Conservation (phyloP, 2,888 invertebrate genomes). For the Argyresthia goedartella region DNA sequence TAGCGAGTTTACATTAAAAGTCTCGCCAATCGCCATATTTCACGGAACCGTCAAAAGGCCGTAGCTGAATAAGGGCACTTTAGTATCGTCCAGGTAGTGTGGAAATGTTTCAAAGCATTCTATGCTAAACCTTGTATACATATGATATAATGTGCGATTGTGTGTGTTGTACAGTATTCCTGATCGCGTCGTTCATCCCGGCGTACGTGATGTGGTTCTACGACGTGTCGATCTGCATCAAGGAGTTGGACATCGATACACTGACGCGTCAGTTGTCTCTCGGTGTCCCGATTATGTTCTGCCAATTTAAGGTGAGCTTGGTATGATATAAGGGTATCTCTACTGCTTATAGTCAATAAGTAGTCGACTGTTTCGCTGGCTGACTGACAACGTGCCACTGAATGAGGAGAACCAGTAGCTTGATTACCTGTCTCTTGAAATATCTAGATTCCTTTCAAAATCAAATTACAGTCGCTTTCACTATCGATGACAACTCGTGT, state of each 20-base stretch:
- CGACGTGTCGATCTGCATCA: not conserved
- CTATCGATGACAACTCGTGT: too few relatives aligned
- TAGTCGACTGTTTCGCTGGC: not conserved
- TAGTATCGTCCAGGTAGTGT: too few relatives aligned
- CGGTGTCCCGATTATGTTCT: constrained; percentile 6
- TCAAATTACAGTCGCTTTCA: too few relatives aligned
- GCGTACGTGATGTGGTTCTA: constrained; percentile 6
- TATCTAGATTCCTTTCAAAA: too few relatives aligned
- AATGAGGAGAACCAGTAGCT: not conserved
- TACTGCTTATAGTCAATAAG: not conserved
- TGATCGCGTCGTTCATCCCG: not conserved
- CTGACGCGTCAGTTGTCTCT: constrained; percentile 4
- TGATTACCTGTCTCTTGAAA: not conserved
- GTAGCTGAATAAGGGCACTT: too few relatives aligned
- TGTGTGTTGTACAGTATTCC: not conserved
- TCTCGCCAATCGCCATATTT: too few relatives aligned
- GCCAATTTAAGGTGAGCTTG: constrained; percentile 3
- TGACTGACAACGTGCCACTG: not conserved
- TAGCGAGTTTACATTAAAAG: too few relatives aligned
- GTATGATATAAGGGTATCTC: not conserved
- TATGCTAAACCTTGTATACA: too few relatives aligned
- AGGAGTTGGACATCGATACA: not conserved
- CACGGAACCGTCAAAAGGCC: too few relatives aligned
- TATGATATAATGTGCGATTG: too few relatives aligned
- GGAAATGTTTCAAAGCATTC: too few relatives aligned